Conservation (phyloP, 2,113 vertebrate species). For the Brachypteracias leptosomus region DNA sequence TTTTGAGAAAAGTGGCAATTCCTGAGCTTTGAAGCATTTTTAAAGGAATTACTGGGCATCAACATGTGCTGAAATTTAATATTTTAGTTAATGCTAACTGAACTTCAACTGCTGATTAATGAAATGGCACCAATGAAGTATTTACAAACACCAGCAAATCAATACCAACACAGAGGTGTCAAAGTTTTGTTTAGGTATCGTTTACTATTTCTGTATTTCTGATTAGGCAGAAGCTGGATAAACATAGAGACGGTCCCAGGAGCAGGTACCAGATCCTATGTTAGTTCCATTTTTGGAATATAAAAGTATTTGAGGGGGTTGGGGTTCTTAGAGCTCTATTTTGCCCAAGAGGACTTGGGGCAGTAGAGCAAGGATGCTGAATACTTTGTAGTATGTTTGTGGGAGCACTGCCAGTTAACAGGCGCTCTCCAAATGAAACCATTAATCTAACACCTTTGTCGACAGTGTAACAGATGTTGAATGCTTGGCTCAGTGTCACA, state of each 20-base stretch:
- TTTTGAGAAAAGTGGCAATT: neutral
- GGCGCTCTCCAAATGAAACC: neutral
- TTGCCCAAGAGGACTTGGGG: neutral
- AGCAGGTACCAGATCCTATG: neutral
- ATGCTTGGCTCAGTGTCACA: neutral
- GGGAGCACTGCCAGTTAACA: neutral
- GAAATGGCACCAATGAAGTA: neutral
- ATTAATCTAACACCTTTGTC: neutral
- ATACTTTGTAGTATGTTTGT: neutral
- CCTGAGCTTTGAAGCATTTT: neutral
- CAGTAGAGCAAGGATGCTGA: neutral
- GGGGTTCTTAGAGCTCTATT: neutral
- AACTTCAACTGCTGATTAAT: conserved; percentile 16
- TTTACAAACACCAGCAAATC: neutral
- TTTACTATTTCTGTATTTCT: neutral
- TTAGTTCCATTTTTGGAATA: neutral
- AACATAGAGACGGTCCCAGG: neutral
- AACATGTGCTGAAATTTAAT: neutral
- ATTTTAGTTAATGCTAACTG: neutral
- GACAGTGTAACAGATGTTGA: neutral
- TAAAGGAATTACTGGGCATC: neutral
- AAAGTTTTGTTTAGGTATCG: neutral
- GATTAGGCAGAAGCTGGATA: neutral
- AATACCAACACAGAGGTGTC: neutral
- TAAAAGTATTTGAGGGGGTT: neutral